Evolutionary conservation across 1,140 invertebrate genomes (phyloP).

Genomic region (Solen grandis): DNA sequence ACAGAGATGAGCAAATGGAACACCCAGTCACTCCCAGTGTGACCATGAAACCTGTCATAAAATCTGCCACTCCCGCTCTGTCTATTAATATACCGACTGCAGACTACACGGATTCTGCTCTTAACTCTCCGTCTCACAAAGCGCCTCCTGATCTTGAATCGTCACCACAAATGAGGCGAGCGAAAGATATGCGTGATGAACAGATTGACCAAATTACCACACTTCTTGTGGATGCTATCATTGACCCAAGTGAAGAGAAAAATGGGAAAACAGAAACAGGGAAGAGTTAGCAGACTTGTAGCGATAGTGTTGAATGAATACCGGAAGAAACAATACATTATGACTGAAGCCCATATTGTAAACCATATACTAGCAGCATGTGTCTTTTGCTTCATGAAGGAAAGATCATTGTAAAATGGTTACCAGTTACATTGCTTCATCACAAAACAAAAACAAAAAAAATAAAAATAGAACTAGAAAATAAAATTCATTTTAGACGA

Average conservation of each 20-base stretch:
- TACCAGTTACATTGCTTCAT: too few relatives aligned
- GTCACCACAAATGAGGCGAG: conserved; percentile 53
- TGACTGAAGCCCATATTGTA: too few relatives aligned
- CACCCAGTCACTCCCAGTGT: conserved; percentile 11
- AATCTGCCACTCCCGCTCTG: conserved; percentile 30
- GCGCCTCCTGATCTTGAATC: conserved; percentile 1
- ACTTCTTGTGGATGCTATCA: conserved; percentile 59
- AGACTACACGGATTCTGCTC: conserved; percentile 59
- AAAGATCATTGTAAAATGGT: too few relatives aligned
- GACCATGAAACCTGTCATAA: conserved; percentile 22
- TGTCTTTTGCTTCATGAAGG: too few relatives aligned
- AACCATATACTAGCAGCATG: too few relatives aligned
- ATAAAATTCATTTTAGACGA: too few relatives aligned
- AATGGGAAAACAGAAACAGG: too few relatives aligned
- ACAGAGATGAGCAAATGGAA: neutral
- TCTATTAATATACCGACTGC: conserved; percentile 68
- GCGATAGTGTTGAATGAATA: too few relatives aligned
- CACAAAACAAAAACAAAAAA: too few relatives aligned
- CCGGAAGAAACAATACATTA: too few relatives aligned
- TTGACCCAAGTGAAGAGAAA: conserved; percentile 35
- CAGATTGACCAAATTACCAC: conserved; percentile 65
- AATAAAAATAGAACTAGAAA: too few relatives aligned
- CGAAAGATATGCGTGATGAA: conserved; percentile 56
- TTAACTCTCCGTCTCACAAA: conserved; percentile 37
- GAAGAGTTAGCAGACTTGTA: conserved; percentile 9